A percentile compares a stretch with the other conserved stretches of the same genome.
These are phyloP conservation scores for Percopsis omiscomaycus DNA, from an alignment of 2,797 vertebrate genomes.

Conservation along the genomic window DNA sequence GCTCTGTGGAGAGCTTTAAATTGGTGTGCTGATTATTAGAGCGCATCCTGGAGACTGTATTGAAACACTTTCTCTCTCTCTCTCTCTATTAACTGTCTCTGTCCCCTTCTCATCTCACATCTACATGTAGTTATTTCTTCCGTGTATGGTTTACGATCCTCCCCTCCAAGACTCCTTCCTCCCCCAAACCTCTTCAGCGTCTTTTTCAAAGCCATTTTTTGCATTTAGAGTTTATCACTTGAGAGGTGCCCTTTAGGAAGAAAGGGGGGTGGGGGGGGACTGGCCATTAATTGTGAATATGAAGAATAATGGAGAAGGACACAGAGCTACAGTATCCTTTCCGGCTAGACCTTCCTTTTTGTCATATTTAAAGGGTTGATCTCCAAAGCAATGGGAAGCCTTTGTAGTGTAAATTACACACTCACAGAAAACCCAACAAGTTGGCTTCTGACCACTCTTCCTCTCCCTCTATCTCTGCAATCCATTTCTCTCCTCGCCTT, in stretches of 20 bases:
- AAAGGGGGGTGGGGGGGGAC: conserved; percentile 32
- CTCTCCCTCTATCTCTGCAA: not conserved
- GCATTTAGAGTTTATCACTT: conserved; percentile 61
- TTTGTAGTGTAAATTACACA: conserved; percentile 50
- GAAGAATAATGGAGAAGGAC: conserved; percentile 64
- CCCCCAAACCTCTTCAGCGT: conserved; percentile 56
- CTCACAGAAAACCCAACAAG: conserved; percentile 11
- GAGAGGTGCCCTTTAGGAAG: conserved; percentile 66
- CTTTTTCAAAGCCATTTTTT: conserved; percentile 60
- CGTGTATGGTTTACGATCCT: conserved; percentile 46
- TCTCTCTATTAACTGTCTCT: conserved; percentile 3
- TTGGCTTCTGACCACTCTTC: conserved; percentile 8
- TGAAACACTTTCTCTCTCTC: conserved; percentile 23
- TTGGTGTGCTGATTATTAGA: conserved; percentile 8
- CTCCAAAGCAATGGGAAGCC: conserved; percentile 36
- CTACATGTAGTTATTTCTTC: conserved; percentile 46
- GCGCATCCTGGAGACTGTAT: conserved; percentile 3
- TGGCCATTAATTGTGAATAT: conserved; percentile 62
- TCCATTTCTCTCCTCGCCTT: not conserved
- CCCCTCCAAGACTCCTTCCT: conserved; percentile 43
- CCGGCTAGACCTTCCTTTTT: conserved; percentile 38
- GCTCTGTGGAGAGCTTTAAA: conserved; percentile 3
- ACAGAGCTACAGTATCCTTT: conserved; percentile 45
- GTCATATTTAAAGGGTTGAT: conserved; percentile 36
- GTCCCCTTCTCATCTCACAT: conserved; percentile 34